These are phyloP conservation scores for Glaucidium brasilianum DNA, from an alignment of 2,113 vertebrate species.

Conservation along the genomic window DNA sequence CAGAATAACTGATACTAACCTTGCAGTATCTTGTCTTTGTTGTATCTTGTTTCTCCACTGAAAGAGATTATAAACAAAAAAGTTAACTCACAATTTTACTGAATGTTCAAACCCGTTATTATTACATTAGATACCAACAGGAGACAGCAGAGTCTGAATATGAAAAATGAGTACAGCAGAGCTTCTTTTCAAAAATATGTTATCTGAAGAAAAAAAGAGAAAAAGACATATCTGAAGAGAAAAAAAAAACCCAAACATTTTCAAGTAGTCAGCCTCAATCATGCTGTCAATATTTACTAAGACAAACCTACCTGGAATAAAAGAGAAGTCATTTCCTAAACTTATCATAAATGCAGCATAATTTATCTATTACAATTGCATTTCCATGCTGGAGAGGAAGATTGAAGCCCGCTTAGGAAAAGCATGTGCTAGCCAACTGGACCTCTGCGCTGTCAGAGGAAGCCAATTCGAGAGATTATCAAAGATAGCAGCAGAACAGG, in stretches of 20 bases:
- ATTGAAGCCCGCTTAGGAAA: not conserved
- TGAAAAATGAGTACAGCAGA: not conserved
- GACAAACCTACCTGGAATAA: not conserved
- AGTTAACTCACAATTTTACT: not conserved
- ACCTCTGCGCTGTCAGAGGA: not conserved
- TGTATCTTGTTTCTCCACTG: constrained; percentile 93
- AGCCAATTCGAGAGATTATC: not conserved
- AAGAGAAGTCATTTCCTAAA: not conserved
- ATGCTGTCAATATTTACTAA: not conserved
- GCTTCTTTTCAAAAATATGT: not conserved
- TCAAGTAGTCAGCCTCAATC: not conserved
- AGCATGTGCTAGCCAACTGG: accelerated
- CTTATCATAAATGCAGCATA: not conserved
- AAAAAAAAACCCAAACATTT: not conserved
- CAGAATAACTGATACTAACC: constrained; percentile 72
- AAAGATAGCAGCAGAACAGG: not conserved
- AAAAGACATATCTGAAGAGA: not conserved
- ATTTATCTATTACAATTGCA: not conserved
- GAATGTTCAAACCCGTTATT: not conserved
- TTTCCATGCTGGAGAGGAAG: not conserved
- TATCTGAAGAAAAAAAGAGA: not conserved
- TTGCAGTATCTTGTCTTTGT: constrained; percentile 93
- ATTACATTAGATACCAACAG: not conserved
- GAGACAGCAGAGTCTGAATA: not conserved
- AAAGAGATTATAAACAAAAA: constrained; percentile 24